Percentiles rank a stretch among this genome's conserved stretches.
phyloP scores from a whole-genome alignment of 2,113 vertebrate genomes.

The Silurus asotus region DNA sequence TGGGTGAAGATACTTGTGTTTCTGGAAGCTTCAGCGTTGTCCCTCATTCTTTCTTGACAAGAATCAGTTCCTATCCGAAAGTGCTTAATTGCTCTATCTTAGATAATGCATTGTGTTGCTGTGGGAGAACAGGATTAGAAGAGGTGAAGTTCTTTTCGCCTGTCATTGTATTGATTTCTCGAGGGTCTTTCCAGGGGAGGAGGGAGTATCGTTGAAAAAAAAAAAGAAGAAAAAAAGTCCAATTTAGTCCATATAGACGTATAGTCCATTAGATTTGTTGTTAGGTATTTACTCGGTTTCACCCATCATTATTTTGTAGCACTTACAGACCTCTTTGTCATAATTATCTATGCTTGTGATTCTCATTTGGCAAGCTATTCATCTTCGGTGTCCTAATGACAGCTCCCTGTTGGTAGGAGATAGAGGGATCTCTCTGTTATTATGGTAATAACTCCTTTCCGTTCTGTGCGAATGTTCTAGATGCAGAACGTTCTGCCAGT shows the following conservation, averaged over 20 bases:
- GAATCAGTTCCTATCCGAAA: conserved; percentile 2
- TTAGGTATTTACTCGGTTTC: not conserved
- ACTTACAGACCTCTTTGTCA: not conserved
- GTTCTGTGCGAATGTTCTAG: not conserved
- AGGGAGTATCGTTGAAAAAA: not conserved
- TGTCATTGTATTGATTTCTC: conserved; percentile 14
- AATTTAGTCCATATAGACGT: not conserved
- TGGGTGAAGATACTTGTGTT: conserved; percentile 1
- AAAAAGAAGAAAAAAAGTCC: too few species aligned
- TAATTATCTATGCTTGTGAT: conserved; percentile 27
- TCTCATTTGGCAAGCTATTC: conserved; percentile 11
- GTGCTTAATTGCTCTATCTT: conserved; percentile 25
- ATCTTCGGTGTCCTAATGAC: not conserved
- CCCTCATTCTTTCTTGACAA: conserved; percentile 14
- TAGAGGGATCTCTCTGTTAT: not conserved
- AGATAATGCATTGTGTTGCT: conserved; percentile 32
- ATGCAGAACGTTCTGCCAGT: not conserved
- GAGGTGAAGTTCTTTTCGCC: conserved; percentile 12
- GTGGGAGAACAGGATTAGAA: conserved; percentile 18
- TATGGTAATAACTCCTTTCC: not conserved
- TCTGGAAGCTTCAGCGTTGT: conserved; percentile 4
- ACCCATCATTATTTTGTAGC: conserved; percentile 2
- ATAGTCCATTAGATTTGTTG: not conserved
- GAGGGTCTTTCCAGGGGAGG: conserved; percentile 9
- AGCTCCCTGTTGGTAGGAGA: not conserved